Evolutionary conservation across 2,113 vertebrate genomes (phyloP), one percentile per base, ranked within the genome.

Genomic region (Oryzias curvinotus): DNA sequence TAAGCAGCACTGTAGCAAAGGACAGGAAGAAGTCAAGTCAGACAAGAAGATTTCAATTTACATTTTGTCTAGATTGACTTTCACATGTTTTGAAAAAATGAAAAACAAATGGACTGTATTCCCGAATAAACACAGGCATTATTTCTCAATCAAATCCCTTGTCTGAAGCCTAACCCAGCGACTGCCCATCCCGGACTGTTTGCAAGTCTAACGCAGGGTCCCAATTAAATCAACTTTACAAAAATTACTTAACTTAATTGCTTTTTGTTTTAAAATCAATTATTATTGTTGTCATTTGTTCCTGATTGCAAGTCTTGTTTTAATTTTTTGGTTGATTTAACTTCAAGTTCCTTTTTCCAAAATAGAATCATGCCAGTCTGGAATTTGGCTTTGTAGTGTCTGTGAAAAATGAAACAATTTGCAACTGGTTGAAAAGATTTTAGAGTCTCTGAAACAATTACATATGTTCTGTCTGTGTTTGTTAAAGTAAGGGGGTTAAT

Each of bases 361-460:
- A 77, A 51, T 10, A 1, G 61, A 59, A 54, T 74, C 50, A 76
- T 55, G 56, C 46, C 45, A 68, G 57, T 58, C 54, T 64, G 65
- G 45, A 63, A 65, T 45, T 70, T 7, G 5, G 44, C 54, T n/a
- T 68, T 23, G 17, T 36, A 66, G 68, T 21, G 53, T 66, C 60
- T 65, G 21, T 58, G 41, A 67, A 42, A 54, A 83, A 75, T 85
- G 56, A 84, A 50, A 85, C 75, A 75, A 81, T 77, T 68, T 73
- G 25, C 56, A 56, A 28, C 64, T 51, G 59, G 71, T 60, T 81
- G 28, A 83, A 89, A 89, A 83, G 65, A 82, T 66, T 81, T 81
- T 86, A 85, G 77, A 87, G 65, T 68, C 66, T 77, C 59, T 79
- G 72, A 83, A 90, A 90, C 85, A 87, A 88, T 83, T 59, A 62